Evolutionary conservation across 2,113 vertebrate species (phyloP).

Genomic region (Eretmodus cyanostictus): DNA sequence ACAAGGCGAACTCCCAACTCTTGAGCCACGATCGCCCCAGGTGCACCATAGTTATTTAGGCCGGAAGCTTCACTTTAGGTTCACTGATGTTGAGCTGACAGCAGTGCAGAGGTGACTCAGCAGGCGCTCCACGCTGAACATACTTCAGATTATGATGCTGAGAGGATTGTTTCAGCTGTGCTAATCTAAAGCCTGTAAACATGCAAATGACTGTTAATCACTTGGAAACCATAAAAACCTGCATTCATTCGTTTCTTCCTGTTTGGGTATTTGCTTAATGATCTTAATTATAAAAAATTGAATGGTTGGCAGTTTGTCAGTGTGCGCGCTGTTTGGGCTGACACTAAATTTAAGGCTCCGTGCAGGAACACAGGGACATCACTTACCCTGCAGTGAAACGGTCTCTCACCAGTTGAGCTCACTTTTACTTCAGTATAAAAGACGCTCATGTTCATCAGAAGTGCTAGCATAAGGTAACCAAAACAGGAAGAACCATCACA

Average conservation of each 20-base stretch:
- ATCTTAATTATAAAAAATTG: not conserved
- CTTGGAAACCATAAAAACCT: not conserved
- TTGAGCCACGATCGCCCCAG: not conserved
- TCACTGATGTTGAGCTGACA: not conserved
- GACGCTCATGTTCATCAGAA: not conserved
- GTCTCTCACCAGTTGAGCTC: not conserved
- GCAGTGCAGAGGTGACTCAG: not conserved
- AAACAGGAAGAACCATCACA: not conserved
- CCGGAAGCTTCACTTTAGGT: not conserved
- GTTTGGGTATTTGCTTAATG: not conserved
- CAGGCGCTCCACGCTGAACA: not conserved
- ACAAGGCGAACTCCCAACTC: no score
- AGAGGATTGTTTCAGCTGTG: not conserved
- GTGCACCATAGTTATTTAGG: not conserved
- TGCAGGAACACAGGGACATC: not conserved
- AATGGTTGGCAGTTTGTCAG: not conserved
- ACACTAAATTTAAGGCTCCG: not conserved
- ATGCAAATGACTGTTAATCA: conserved; percentile 8
- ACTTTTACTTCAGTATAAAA: not conserved
- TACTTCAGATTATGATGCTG: not conserved
- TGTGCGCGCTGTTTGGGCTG: not conserved
- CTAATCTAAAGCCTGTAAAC: not conserved
- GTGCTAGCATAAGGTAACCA: not conserved
- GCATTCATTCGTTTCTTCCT: not conserved
- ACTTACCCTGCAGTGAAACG: not conserved